A percentile compares a stretch with the other conserved stretches of the same genome.
Evolutionary conservation across 2,113 vertebrate species (phyloP).

Genomic region (Raja brachyura): DNA sequence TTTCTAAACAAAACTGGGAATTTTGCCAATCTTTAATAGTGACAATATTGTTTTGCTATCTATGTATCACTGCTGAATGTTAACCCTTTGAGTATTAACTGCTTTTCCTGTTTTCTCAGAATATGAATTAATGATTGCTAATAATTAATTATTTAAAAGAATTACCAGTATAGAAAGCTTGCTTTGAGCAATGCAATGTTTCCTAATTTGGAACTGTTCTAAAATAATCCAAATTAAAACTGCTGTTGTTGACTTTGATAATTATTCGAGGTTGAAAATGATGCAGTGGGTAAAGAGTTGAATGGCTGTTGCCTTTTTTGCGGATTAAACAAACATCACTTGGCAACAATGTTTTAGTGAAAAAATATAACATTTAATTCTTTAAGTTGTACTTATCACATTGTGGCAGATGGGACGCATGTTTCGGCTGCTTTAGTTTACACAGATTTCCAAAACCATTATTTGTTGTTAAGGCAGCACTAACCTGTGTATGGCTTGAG

Average conservation of each 20-base stretch:
- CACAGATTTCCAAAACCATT: not conserved
- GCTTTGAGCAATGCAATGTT: not conserved
- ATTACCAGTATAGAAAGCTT: not conserved
- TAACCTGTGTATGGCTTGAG: not conserved
- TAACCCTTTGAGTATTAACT: slow-evolving; percentile 3
- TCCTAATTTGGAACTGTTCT: no score
- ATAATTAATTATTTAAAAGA: not conserved
- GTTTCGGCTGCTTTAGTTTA: not conserved
- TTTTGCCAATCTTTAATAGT: slow-evolving; percentile 20
- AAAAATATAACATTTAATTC: not conserved
- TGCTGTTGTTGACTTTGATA: not conserved
- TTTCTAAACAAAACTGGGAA: not conserved
- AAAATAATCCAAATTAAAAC: slow-evolving; percentile 1
- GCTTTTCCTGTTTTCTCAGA: not conserved
- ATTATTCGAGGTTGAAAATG: not conserved
- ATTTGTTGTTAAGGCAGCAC: not conserved
- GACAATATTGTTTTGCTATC: slow-evolving; percentile 4
- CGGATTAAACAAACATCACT: not conserved
- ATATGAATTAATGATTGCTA: slow-evolving; percentile 8
- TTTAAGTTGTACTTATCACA: not conserved
- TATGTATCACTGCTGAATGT: not conserved
- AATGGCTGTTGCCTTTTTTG: not conserved
- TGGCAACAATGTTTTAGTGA: not conserved
- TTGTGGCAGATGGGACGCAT: not conserved
- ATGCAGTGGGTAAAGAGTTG: not conserved